Evolutionary conservation across 2,888 invertebrate species (phyloP).

Genomic region (Marronus borbonicus): DNA sequence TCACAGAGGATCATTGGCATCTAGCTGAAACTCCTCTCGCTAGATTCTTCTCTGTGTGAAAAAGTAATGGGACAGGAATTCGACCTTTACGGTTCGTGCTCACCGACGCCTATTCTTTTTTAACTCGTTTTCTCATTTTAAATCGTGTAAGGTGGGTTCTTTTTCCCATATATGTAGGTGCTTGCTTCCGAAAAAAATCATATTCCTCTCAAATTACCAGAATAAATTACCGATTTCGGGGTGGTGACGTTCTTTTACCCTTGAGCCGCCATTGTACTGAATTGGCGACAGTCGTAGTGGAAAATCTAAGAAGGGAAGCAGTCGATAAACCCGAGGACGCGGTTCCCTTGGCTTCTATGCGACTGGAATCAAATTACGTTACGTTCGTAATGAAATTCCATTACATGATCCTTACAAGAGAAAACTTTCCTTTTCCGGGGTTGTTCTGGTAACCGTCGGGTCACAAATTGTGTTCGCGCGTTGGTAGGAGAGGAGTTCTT

Average conservation of each 20-base stretch:
- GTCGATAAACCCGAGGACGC: slow-evolving; percentile 5
- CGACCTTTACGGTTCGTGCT: neutral
- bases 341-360: slow-evolving; percentile 37
- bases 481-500: no score
- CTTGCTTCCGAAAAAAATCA: no score
- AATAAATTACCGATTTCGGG: no score
- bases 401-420: slow-evolving; percentile 6
- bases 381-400: slow-evolving; percentile 22
- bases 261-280: no score
- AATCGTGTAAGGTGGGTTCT: neutral
- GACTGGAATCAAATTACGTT: slow-evolving; percentile 44
- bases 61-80: neutral
- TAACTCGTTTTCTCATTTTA: neutral
- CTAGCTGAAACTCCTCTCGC: neutral
- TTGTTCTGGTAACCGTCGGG: no score
- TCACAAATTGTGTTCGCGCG: no score
- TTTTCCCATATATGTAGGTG: no score
- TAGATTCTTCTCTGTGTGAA: neutral
- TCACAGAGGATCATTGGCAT: slow-evolving; percentile 3
- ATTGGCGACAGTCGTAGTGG: no score
- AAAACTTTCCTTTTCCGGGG: neutral
- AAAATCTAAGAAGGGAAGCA: slow-evolving; percentile 28
- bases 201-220: no score
- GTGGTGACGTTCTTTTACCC: no score
- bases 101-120: neutral